Evolutionary conservation across 2,113 vertebrate genomes (phyloP).

Genomic region (Mirza zaza): DNA sequence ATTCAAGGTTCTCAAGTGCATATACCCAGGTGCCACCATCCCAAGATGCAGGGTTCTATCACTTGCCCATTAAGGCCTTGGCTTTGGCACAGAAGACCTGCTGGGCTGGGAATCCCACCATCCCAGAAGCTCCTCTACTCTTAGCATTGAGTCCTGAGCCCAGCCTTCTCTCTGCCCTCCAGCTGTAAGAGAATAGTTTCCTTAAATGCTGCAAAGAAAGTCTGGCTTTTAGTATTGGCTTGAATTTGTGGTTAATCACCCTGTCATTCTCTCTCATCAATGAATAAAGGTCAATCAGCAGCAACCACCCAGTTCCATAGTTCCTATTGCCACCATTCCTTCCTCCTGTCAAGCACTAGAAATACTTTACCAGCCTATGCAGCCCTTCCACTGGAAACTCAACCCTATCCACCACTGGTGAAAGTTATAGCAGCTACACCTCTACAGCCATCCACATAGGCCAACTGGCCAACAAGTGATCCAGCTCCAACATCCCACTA

Average conservation of each 20-base stretch:
- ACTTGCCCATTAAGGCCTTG: neutral
- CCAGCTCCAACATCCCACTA: neutral
- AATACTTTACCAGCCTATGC: neutral
- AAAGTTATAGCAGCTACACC: neutral
- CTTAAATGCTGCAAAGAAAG: neutral
- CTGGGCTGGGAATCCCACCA: neutral
- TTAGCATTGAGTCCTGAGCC: neutral
- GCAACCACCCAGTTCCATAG: neutral
- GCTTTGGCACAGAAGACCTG: neutral
- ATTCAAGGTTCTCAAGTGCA: neutral
- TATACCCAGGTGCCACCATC: neutral
- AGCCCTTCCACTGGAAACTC: neutral
- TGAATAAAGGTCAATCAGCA: neutral
- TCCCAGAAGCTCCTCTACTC: neutral
- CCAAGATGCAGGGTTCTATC: neutral
- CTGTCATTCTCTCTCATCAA: neutral
- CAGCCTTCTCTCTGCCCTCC: neutral
- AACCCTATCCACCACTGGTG: neutral
- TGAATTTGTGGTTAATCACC: neutral
- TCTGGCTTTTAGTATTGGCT: neutral
- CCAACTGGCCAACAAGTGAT: neutral
- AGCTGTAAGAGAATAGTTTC: neutral
- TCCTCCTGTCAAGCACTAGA: neutral
- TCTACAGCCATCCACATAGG: neutral
- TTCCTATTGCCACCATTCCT: neutral